Base-by-base conservation (phyloP, 2,888 invertebrate species). In the Idaea dimidiata region DNA sequence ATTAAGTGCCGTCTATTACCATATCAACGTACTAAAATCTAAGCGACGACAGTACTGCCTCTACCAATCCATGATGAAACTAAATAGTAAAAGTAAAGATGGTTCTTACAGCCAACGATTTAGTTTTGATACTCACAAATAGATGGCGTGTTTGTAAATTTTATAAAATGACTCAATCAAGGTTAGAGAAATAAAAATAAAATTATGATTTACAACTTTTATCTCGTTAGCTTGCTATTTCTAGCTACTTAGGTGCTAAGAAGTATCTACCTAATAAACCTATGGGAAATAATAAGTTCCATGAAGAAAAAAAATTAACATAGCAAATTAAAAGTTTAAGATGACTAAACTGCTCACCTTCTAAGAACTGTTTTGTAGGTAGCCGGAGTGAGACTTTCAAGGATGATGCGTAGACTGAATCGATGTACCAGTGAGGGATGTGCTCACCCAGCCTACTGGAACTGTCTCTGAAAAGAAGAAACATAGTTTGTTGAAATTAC, bases 381-480 rank as follows among this genome's bases (percentile, higher is more conserved):
- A 92, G 79, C 54, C 91, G 83, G 33, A 92, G 82, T 1, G 92
- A 92, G 67, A 92, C 92, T 68, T 92, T 92, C 57, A 92, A 86
- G 0, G 91, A 90, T 1, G 92, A 92, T 16, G 92, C 91, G 89
- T 87, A 92, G 7, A 90, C 82, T 1, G 91, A 91, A 77, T 92
- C 92, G 67, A 92, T 91, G 81, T 92, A 92, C 92, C 92, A 92
- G 73, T 89, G 87, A 16, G 91, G 91, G 67, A 88, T 84, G n/a
- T 82, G 78, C 66, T 89, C 91, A 73, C 89, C 90, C 88, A 90
- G 89, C 79, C 85, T 91, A 82, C 79, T 82, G 72, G 74, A 76
- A 66, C 87, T 86, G 81, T 82, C 87, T 84, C 89, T 91, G 87
- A 16, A 83, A 84, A 17, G 61, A 63, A 33, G 33, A 8, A 55